A percentile compares a stretch with the other conserved stretches of the same genome.
phyloP scores from a whole-genome alignment of 30 jellyfish, hydroid and myxozoan genomes.

The Aurelia aurita complex sp. Pacific region DNA sequence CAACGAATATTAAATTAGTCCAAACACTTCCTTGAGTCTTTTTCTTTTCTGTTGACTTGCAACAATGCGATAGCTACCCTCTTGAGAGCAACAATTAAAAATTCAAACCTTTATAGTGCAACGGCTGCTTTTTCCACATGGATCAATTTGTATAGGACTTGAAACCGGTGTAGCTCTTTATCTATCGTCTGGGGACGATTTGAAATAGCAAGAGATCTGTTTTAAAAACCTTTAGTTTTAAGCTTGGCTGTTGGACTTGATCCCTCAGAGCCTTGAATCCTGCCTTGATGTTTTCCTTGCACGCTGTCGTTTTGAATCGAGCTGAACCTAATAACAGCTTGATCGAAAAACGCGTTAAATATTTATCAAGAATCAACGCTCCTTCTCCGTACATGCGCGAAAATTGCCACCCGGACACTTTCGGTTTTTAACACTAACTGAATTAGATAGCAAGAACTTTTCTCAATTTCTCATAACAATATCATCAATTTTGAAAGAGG shows the following conservation, averaged over 20 bases:
- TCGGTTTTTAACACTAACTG: too few relatives aligned
- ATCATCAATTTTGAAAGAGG: too few relatives aligned
- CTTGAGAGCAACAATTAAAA: constrained; percentile 1
- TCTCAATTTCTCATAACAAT: too few relatives aligned
- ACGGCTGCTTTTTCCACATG: neutral
- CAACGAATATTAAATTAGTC: neutral
- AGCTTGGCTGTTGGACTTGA: too few relatives aligned
- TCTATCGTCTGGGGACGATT: too few relatives aligned
- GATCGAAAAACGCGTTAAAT: constrained; percentile 48
- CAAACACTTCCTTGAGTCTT: neutral
- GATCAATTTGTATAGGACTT: too few relatives aligned
- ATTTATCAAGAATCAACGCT: constrained; percentile 31
- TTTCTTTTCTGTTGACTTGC: neutral
- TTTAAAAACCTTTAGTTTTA: too few relatives aligned
- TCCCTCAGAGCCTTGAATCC: neutral
- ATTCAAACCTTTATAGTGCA: neutral
- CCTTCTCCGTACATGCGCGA: constrained; percentile 45
- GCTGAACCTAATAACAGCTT: constrained; percentile 40
- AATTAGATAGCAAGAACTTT: too few relatives aligned
- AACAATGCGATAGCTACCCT: constrained; percentile 17
- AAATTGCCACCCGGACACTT: neutral
- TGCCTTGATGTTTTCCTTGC: neutral
- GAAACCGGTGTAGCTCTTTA: too few relatives aligned
- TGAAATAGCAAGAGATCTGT: too few relatives aligned
- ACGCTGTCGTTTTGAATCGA: constrained; percentile 17